Base-by-base conservation (phyloP, 1,140 invertebrate species). In the Theocolax elegans region DNA sequence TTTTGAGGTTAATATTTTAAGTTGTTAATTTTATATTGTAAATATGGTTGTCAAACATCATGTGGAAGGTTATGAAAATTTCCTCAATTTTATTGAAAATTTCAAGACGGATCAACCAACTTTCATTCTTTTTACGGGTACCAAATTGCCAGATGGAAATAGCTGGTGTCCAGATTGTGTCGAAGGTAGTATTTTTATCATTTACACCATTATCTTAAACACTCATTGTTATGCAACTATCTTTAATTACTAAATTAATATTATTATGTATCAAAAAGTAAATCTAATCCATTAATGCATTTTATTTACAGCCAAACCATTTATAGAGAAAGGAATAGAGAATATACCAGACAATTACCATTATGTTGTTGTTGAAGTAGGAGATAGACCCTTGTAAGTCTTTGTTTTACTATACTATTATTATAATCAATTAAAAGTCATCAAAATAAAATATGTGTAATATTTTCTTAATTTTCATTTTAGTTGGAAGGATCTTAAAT, bases 91-190 rank as follows among this genome's bases (percentile, higher is more conserved):
- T 71, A 86, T 89, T 64, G 77, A 87, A 72, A 78, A 85, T 25
- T 83, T 90, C 4, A 84, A 87, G 65, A 68, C 66, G 1, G 74
- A 77, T 42, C 59, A 82, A 4, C 77, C 86, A 1, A 86, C 91
- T 31, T 85, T 89, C 75, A 86, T 93, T 15, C 87, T 91, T 21
- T 93, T 90, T 74, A 90, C 87, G 72, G 92, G 92, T 31, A 87
- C 88, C 17, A 92, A 92, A 79, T 76, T 88, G 40, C 80, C 87
- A n/a, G 84, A 87, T 74, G 92, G 91, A 7, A 74, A 87, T 54
- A 93, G 90, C 78, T 94, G 92, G 92, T 93, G 92, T 75, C 86
- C 89, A 2, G 92, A 94, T 79, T 94, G 92, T 79, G 90, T 91
- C 25, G 87, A 87, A 87, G 92, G 90, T 91, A 84, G 80, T 63